phyloP scores from a whole-genome alignment of 1,140 invertebrate species.

The Drosophila sproati region DNA sequence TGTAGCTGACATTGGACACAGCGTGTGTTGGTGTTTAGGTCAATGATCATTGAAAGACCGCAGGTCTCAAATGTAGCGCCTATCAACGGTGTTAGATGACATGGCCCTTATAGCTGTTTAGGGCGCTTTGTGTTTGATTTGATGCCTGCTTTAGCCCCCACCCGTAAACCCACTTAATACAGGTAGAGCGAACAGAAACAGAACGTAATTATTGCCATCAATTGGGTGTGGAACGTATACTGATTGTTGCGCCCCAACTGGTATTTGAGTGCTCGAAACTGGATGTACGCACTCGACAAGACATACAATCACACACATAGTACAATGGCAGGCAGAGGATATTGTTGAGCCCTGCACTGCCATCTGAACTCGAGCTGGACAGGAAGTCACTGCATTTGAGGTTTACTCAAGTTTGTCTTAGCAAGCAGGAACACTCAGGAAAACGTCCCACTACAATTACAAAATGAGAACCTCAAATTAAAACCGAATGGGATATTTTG shows the following conservation, averaged over 20 bases:
- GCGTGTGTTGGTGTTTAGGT: neutral
- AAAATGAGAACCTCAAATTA: too few relatives aligned
- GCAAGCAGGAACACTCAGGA: neutral
- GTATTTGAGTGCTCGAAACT: constrained; percentile 64
- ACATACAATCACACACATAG: constrained; percentile 4
- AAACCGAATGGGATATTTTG: too few relatives aligned
- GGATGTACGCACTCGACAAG: constrained; percentile 25
- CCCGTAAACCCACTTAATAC: constrained; percentile 45
- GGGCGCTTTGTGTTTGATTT: constrained; percentile 39
- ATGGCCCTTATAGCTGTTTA: neutral
- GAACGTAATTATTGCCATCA: constrained; percentile 32
- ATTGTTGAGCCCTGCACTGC: neutral
- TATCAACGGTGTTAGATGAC: constrained; percentile 12
- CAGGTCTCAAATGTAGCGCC: constrained; percentile 15
- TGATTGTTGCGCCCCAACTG: constrained; percentile 68
- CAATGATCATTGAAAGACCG: neutral
- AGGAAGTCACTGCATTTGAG: constrained; percentile 65
- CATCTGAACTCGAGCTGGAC: constrained; percentile 15
- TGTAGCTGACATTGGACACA: neutral
- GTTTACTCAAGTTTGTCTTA: constrained; percentile 56
- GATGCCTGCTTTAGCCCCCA: constrained; percentile 44
- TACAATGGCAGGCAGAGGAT: too few relatives aligned
- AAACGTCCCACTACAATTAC: neutral
- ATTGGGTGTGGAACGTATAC: constrained; percentile 21
- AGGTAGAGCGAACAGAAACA: constrained; percentile 6